phyloP scores from a whole-genome alignment of 2,797 vertebrate species.

The Podargus strigoides region DNA sequence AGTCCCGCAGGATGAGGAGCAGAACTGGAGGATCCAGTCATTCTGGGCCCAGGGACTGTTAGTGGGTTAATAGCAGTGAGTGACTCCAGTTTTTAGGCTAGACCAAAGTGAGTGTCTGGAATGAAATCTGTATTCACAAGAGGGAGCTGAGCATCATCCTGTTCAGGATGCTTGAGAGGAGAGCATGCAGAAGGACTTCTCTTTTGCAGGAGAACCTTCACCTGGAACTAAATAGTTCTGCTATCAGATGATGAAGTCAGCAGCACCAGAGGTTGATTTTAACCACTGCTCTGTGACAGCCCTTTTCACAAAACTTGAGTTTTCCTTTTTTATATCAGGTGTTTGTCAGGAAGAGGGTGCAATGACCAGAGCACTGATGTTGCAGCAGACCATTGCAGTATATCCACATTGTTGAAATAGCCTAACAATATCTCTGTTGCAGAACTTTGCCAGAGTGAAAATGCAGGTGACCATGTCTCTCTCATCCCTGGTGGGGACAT shows the following conservation, averaged over 20 bases:
- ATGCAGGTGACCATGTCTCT: constrained; percentile 99
- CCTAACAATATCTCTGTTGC: constrained; percentile 24
- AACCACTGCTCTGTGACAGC: not conserved
- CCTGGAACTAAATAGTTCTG: not conserved
- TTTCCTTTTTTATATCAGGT: not conserved
- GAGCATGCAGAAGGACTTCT: not conserved
- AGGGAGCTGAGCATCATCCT: not conserved
- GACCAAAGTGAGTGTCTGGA: not conserved
- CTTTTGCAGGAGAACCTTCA: not conserved
- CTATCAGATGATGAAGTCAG: not conserved
- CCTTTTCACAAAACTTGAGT: not conserved
- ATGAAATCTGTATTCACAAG: not conserved
- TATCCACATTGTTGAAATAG: not conserved
- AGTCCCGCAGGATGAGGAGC: not conserved
- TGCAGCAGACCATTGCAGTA: not conserved
- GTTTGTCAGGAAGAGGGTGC: not conserved
- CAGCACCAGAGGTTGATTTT: not conserved
- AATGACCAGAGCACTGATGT: not conserved
- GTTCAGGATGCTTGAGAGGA: not conserved
- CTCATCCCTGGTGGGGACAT: constrained; percentile 95
- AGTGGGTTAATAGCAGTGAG: not conserved
- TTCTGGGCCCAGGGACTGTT: not conserved
- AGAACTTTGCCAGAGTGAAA: constrained; percentile 98
- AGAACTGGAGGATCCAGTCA: not conserved
- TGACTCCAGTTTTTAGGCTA: not conserved